Conservation (phyloP, 2,888 invertebrate species). For the Callinectes sapidus region DNA sequence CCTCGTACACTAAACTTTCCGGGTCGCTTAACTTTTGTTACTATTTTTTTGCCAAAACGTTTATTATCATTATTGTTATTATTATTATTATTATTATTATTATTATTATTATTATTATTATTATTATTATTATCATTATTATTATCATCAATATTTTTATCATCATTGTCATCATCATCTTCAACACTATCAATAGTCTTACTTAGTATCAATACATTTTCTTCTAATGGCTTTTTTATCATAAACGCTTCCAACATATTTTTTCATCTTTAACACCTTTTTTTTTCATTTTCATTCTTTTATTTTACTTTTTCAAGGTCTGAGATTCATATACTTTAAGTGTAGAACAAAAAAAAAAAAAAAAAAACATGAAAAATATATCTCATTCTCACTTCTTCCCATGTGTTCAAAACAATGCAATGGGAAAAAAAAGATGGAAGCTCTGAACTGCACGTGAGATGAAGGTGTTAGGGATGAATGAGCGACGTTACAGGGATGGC, state of each 20-base stretch:
- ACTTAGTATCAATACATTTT: neutral
- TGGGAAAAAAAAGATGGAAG: neutral
- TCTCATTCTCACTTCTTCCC: neutral
- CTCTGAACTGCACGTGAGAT: neutral
- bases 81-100: neutral
- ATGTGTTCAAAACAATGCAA: neutral
- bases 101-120: neutral
- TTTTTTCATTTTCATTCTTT: neutral
- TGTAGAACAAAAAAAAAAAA: too few species aligned
- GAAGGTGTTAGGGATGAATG: neutral
- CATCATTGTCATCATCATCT: too few species aligned
- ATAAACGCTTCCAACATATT: neutral
- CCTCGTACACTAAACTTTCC: slow-evolving; percentile 36
- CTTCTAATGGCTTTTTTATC: neutral
- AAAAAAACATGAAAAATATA: neutral
- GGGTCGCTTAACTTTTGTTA: slow-evolving; percentile 26
- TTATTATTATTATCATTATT: too few species aligned
- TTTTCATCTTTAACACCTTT: neutral
- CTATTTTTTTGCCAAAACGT: neutral
- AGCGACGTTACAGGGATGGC: neutral
- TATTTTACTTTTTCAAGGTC: neutral
- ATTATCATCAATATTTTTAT: too few species aligned
- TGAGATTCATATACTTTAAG: neutral
- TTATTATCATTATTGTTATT: neutral
- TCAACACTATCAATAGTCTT: too few species aligned